A percentile compares a stretch with the other conserved stretches of the same genome.
Evolutionary conservation across 2,113 vertebrate genomes (phyloP).

Genomic region (Verasper variegatus): DNA sequence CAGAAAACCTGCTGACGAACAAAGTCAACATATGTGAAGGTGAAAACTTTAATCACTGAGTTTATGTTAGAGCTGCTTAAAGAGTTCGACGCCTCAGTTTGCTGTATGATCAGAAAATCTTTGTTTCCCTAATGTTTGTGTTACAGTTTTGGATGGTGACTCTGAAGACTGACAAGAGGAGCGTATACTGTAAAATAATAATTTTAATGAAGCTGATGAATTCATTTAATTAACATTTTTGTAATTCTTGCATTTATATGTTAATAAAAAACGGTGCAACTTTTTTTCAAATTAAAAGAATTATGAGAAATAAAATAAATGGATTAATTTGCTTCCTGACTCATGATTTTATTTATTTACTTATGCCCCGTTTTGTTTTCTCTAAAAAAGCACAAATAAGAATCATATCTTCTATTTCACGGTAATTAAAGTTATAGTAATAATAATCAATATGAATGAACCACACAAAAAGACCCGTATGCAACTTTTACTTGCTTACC

Average conservation of each 20-base stretch:
- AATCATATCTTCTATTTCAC: no score
- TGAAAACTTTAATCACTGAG: constrained; percentile 19
- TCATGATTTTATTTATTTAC: no score
- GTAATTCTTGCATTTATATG: not conserved
- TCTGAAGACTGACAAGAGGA: constrained; percentile 15
- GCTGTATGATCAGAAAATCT: not conserved
- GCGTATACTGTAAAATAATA: not conserved
- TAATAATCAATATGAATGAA: no score
- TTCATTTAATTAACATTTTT: not conserved
- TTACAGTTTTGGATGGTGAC: constrained; percentile 31
- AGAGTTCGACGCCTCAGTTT: not conserved
- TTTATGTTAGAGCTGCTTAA: not conserved
- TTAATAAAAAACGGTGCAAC: not conserved
- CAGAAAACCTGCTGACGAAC: constrained; percentile 79
- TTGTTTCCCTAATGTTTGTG: no score
- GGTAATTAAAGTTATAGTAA: no score
- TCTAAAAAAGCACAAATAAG: not conserved
- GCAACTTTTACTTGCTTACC: not conserved
- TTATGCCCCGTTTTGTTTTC: not conserved
- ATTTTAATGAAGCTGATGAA: not conserved
- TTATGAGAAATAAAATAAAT: no score
- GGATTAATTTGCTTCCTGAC: no score
- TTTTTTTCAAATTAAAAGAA: not conserved
- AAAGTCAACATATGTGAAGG: constrained; percentile 63
- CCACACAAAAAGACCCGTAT: no score